These are phyloP conservation scores for Carassius carassius DNA, from an alignment of 2,113 vertebrate genomes.

Conservation along the genomic window DNA sequence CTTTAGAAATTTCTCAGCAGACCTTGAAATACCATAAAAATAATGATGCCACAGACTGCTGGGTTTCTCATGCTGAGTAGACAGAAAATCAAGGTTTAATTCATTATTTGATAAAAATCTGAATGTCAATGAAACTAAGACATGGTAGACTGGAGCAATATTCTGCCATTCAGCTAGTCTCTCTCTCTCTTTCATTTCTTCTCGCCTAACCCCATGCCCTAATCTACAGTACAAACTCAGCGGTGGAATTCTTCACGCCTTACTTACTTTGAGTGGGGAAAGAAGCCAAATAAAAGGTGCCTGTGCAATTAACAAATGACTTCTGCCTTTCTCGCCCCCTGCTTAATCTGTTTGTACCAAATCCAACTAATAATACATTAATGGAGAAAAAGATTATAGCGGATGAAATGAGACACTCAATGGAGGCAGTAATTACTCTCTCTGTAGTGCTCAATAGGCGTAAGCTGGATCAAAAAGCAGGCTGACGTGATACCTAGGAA, in stretches of 20 bases:
- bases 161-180: slow-evolving; percentile 44
- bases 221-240: slow-evolving; percentile 64
- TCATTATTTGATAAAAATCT: slow-evolving; percentile 72
- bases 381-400: slow-evolving; percentile 63
- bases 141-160: slow-evolving; percentile 68
- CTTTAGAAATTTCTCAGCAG: slow-evolving; percentile 53
- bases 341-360: slow-evolving; percentile 72
- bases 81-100: slow-evolving; percentile 75
- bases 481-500: slow-evolving; percentile 62
- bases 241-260: slow-evolving; percentile 62
- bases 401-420: slow-evolving; percentile 63
- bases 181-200: slow-evolving; percentile 13
- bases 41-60: slow-evolving; percentile 57
- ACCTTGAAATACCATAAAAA: slow-evolving; percentile 62
- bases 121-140: slow-evolving; percentile 66
- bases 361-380: slow-evolving; percentile 70
- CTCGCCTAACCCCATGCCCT: slow-evolving; percentile 37
- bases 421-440: slow-evolving; percentile 68
- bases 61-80: slow-evolving; percentile 71
- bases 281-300: slow-evolving; percentile 66
- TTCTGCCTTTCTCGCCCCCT: slow-evolving; percentile 63
- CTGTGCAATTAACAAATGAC: slow-evolving; percentile 74
- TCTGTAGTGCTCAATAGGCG: slow-evolving; percentile 61
- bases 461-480: slow-evolving; percentile 60
- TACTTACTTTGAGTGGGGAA: slow-evolving; percentile 57